These are phyloP conservation scores for Procavia capensis DNA, from an alignment of 2,113 vertebrate genomes.

Conservation along the genomic window DNA sequence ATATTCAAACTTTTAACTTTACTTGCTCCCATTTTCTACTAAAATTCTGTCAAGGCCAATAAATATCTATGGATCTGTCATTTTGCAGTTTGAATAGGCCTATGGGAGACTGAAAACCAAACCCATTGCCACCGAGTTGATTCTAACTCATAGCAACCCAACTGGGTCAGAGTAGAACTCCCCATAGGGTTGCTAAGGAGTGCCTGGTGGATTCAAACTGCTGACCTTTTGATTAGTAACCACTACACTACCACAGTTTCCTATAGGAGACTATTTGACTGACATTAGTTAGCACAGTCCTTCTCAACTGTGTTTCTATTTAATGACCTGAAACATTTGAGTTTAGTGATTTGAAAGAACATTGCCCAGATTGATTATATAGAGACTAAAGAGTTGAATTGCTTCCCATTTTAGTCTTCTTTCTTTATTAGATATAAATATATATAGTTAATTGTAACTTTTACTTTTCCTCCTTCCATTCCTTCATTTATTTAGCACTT, in stretches of 20 bases:
- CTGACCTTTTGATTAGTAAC: too few species aligned
- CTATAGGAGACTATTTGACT: not conserved
- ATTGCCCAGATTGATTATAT: not conserved
- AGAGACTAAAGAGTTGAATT: not conserved
- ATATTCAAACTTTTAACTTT: not conserved
- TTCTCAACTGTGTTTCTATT: not conserved
- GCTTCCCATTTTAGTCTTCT: not conserved
- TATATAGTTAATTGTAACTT: not conserved
- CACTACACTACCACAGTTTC: too few species aligned
- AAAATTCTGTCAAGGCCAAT: not conserved
- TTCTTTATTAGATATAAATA: not conserved
- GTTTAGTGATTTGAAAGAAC: not conserved
- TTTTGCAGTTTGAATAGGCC: not conserved
- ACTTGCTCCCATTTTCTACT: not conserved
- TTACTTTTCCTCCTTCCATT: not conserved
- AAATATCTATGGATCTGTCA: not conserved
- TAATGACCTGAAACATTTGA: not conserved
- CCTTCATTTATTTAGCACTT: not conserved
- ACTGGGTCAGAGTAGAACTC: too few species aligned
- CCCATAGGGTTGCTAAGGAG: too few species aligned
- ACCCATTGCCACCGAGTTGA: too few species aligned
- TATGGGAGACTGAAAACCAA: not conserved
- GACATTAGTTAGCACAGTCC: not conserved
- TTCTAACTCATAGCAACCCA: too few species aligned
- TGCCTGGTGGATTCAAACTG: too few species aligned